A percentile compares a stretch with the other conserved stretches of the same genome.
Evolutionary conservation across 1,140 invertebrate species (phyloP).

Genomic region (Megalonaias nervosa): DNA sequence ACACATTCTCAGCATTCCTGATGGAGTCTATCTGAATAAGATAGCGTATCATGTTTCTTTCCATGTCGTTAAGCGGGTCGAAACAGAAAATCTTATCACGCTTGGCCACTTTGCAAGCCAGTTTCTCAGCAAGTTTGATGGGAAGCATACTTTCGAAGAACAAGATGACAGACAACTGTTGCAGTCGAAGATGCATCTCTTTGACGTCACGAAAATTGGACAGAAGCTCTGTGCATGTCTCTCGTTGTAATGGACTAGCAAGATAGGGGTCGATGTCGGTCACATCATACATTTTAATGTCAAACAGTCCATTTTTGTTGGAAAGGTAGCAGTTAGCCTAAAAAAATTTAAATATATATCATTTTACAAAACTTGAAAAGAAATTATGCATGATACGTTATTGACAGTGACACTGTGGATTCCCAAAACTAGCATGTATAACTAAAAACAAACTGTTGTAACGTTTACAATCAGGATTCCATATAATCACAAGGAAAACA

Average conservation of each 20-base stretch:
- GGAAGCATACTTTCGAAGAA: constrained; percentile 51
- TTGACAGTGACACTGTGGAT: too few relatives aligned
- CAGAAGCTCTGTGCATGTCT: constrained; percentile 48
- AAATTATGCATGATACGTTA: constrained; percentile 27
- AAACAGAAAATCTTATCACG: too few relatives aligned
- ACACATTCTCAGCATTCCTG: too few relatives aligned
- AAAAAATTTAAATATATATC: background rate
- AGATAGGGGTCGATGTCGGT: constrained; percentile 41
- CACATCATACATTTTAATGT: constrained; percentile 49
- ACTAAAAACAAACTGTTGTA: too few relatives aligned
- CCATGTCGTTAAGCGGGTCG: too few relatives aligned
- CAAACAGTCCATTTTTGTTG: constrained; percentile 43
- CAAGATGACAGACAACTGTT: constrained; percentile 49
- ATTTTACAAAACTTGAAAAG: constrained; percentile 11
- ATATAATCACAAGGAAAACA: too few relatives aligned
- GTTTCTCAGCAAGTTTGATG: background rate
- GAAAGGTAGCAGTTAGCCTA: constrained; percentile 24
- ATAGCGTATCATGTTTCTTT: too few relatives aligned
- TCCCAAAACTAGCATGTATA: too few relatives aligned
- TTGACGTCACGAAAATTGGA: constrained; percentile 31
- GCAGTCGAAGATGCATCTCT: constrained; percentile 51
- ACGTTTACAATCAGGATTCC: too few relatives aligned
- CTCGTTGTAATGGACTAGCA: constrained; percentile 7
- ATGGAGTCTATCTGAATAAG: too few relatives aligned
- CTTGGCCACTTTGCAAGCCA: too few relatives aligned